Conservation (phyloP, 2,113 vertebrate genomes). For the Puma concolor region DNA sequence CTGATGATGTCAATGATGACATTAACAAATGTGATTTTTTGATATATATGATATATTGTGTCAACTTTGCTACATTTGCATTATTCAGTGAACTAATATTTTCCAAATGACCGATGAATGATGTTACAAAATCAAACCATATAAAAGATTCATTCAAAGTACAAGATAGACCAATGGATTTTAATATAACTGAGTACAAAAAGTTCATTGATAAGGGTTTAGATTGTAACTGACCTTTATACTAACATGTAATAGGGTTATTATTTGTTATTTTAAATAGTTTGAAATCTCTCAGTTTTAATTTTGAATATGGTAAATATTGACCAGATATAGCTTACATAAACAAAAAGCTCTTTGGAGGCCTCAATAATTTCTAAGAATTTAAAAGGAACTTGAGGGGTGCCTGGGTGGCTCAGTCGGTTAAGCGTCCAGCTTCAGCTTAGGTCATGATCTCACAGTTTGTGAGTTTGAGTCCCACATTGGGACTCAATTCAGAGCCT, state of each 20-base stretch:
- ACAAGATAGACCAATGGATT: not conserved
- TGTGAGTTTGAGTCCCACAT: too few species aligned
- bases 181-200: not conserved
- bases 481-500: too few species aligned
- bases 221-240: not conserved
- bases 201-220: not conserved
- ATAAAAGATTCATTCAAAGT: not conserved
- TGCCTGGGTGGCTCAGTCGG: too few species aligned
- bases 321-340: not conserved
- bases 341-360: conserved; percentile 11
- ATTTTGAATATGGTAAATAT: conserved; percentile 33
- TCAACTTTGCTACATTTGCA: not conserved
- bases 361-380: not conserved
- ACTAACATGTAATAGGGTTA: not conserved
- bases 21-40: not conserved
- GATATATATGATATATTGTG: not conserved
- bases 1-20: not conserved
- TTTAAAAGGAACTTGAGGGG: not conserved
- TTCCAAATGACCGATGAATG: not conserved
- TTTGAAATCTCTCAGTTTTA: conserved; percentile 31
- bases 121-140: conserved; percentile 40
- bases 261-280: not conserved
- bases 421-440: too few species aligned
- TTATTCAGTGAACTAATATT: not conserved
- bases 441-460: too few species aligned